Percentiles rank a stretch among this genome's conserved stretches.
Conservation (phyloP, 2,113 vertebrate genomes). For the Sander vitreus region DNA sequence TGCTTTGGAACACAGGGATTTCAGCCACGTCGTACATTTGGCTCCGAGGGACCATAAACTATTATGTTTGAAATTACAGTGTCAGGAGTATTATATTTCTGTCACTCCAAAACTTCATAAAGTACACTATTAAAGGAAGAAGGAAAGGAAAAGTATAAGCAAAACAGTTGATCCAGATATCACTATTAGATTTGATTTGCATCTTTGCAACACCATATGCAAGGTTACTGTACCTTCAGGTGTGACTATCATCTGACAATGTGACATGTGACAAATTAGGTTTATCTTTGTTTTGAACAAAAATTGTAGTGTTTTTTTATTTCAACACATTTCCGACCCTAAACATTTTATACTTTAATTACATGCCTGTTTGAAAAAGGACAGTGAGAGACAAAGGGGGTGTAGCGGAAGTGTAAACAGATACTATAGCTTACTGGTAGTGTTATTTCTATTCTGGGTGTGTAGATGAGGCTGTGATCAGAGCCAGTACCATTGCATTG, state of each 20-base stretch:
- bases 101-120: not conserved
- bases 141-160: not conserved
- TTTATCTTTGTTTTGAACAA: not conserved
- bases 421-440: conserved; percentile 15
- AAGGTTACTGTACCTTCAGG: not conserved
- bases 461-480: conserved; percentile 50
- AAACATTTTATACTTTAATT: not conserved
- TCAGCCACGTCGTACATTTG: conserved; percentile 28
- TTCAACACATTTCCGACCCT: not conserved
- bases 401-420: conserved; percentile 17
- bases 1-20: conserved; percentile 35
- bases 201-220: not conserved
- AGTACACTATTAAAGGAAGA: not conserved
- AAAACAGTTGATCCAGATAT: not conserved
- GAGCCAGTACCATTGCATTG: conserved; percentile 15
- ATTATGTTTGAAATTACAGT: conserved; percentile 29
- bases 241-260: not conserved
- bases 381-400: not conserved
- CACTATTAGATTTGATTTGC: not conserved
- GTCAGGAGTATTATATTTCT: not conserved
- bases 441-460: conserved; percentile 49
- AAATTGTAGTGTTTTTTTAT: not conserved
- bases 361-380: too few species aligned
- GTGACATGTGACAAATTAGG: not conserved
- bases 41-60: conserved; percentile 20